These are phyloP conservation scores for Hexactinellida sp. DNA, from an alignment of 37 sponge, comb jelly and placozoan species.

Conservation along the genomic window DNA sequence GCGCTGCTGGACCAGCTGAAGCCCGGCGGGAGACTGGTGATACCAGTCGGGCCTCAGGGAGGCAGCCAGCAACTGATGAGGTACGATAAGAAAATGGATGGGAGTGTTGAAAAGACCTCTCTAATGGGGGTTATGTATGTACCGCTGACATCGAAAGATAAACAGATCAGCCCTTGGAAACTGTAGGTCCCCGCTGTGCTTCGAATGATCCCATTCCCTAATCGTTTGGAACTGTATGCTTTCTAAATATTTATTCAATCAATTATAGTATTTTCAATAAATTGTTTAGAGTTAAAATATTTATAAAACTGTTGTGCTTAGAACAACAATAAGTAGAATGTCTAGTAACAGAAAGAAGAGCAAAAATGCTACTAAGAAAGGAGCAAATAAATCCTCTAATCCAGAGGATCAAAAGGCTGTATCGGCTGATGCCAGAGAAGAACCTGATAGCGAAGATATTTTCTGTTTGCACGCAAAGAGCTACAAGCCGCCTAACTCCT, in stretches of 20 bases:
- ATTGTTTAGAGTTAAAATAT: background rate
- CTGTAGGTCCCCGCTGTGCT: background rate
- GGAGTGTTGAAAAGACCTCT: slow-evolving; percentile 37
- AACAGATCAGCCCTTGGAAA: slow-evolving; percentile 30
- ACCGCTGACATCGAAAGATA: slow-evolving; percentile 69
- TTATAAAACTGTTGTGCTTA: no score
- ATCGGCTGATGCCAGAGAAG: background rate
- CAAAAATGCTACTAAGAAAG: background rate
- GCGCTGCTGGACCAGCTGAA: slow-evolving; percentile 77
- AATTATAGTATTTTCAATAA: background rate
- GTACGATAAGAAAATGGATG: slow-evolving; percentile 58
- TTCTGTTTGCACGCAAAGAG: background rate
- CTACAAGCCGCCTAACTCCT: background rate
- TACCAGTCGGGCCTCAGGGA: slow-evolving; percentile 88
- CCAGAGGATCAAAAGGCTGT: background rate
- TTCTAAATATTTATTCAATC: background rate
- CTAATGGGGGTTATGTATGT: slow-evolving; percentile 93
- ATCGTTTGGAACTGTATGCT: background rate
- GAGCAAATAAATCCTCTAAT: background rate
- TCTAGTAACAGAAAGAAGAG: background rate
- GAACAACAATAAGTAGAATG: background rate
- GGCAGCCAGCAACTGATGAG: slow-evolving; percentile 70
- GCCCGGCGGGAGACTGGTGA: slow-evolving; percentile 69
- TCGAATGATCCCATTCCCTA: background rate
- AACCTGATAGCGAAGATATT: background rate